These are phyloP conservation scores for Lasioglossum zephyrum DNA, from an alignment of 2,888 invertebrate genomes.

Conservation along the genomic window DNA sequence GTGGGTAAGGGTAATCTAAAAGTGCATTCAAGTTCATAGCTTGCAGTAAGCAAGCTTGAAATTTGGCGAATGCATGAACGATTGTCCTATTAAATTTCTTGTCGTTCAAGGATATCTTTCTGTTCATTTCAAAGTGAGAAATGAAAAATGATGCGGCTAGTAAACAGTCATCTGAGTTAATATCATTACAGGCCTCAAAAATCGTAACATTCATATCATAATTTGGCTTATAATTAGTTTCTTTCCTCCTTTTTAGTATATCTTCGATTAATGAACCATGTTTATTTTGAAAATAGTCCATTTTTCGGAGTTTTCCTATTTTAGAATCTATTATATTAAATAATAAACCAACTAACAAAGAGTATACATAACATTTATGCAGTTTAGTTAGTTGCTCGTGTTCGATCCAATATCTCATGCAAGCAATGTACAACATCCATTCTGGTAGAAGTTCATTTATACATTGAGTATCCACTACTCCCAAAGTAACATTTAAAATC, in stretches of 20 bases:
- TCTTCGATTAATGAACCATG: constrained; percentile 80
- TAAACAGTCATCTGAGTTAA: constrained; percentile 87
- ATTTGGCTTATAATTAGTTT: constrained; percentile 18
- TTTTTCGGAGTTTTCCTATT: constrained; percentile 86
- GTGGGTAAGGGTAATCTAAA: constrained; percentile 87
- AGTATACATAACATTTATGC: constrained; percentile 85
- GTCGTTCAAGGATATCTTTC: constrained; percentile 85
- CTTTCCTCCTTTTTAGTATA: constrained; percentile 27
- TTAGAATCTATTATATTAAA: constrained; percentile 87
- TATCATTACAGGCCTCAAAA: constrained; percentile 85
- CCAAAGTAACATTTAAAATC: constrained; percentile 85
- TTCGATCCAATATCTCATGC: constrained; percentile 87
- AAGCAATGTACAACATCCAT: constrained; percentile 87
- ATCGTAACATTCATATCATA: constrained; percentile 78
- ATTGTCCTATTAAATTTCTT: constrained; percentile 86
- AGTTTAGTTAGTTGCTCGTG: constrained; percentile 83
- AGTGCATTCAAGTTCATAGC: constrained; percentile 88
- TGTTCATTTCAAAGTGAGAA: constrained; percentile 87
- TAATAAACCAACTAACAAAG: constrained; percentile 87
- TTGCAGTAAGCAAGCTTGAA: constrained; percentile 88
- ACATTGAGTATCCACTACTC: constrained; percentile 81
- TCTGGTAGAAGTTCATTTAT: constrained; percentile 85
- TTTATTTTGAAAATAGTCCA: constrained; percentile 85
- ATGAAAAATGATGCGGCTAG: constrained; percentile 87
- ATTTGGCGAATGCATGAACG: constrained; percentile 88